Evolutionary conservation across 2,888 invertebrate genomes (phyloP).

Genomic region (Trissolcus japonicus): DNA sequence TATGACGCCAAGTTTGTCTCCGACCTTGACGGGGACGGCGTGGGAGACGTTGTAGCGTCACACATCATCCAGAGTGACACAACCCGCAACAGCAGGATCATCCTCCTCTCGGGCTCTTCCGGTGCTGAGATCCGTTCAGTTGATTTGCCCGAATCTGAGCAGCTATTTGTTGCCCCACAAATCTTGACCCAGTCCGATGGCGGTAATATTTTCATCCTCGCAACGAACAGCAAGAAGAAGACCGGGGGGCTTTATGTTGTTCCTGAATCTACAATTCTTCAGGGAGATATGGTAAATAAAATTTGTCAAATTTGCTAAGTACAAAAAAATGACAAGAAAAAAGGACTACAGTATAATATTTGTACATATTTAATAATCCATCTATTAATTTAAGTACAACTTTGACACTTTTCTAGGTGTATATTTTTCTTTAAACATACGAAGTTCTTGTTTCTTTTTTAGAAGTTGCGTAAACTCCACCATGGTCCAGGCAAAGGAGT

Average conservation of each 20-base stretch:
- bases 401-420: no score
- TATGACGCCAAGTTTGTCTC: slow-evolving; percentile 84
- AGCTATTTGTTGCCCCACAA: slow-evolving; percentile 86
- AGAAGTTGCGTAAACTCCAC: slow-evolving; percentile 79
- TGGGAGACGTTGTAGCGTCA: slow-evolving; percentile 83
- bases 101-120: slow-evolving; percentile 83
- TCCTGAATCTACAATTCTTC: slow-evolving; percentile 78
- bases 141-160: slow-evolving; percentile 81
- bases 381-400: no score
- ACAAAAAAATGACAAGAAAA: no score
- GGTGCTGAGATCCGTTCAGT: slow-evolving; percentile 81
- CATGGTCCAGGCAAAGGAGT: slow-evolving; percentile 82
- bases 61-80: slow-evolving; percentile 79
- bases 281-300: slow-evolving; percentile 75
- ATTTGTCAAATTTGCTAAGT: no score
- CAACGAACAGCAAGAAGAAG: slow-evolving; percentile 85
- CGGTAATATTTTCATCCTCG: slow-evolving; percentile 81
- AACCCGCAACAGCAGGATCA: slow-evolving; percentile 80
- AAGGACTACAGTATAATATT: no score
- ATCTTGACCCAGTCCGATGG: slow-evolving; percentile 80
- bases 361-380: no score
- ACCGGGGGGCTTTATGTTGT: slow-evolving; percentile 84
- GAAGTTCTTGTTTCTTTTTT: slow-evolving; percentile 59
- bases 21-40: slow-evolving; percentile 84
- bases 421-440: no score